Evolutionary conservation across 2,888 invertebrate genomes (phyloP), one percentile per base, ranked within the genome.

Genomic region (Macrosiphum euphorbiae): DNA sequence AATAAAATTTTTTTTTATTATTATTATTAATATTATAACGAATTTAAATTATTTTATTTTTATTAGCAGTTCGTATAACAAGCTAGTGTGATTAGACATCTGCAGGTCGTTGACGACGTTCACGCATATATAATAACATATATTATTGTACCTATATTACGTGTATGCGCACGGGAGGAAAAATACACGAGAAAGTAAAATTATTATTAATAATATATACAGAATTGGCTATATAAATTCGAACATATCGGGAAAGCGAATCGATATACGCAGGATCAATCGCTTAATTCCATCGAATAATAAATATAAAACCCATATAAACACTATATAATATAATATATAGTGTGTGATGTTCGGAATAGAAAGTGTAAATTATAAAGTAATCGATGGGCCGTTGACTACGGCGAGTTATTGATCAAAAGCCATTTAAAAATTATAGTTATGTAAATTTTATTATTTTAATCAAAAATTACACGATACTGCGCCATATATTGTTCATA

Each of bases 31-130:
- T 58, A 44, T 78, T 13, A 13, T 44, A 10, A 89, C 44, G 44
- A 28, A 58, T 89, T 44, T 41, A 58, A 89, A 58, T 89, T 78
- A 20, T 78, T 41, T 16, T 89, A 89, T 61, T 89, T 89, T 89
- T 89, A 89, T 58, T 89, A 58, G 89, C 44, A 24, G 58, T 88
- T 13, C 24, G 44, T 28, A 26, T 35, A 85, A 24, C 41, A 41
- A 41, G 35, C 13, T 20, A 58, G 26, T 58, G 58, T 16, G 89
- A 58, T 58, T 55, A 55, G 58, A 55, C 44, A 89, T 89, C 88
- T 89, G 88, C 35, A 3, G 41, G 7, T 26, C 44, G 44, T 88
- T 41, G 13, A 58, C 26, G 28, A 88, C 58, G 58, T 89, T 44
- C n/a, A 44, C 35, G 88, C 58, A 58, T 89, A 44, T 47, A 67